phyloP scores from a whole-genome alignment of 2,113 vertebrate genomes.

The Gasterosteus aculeatus region DNA sequence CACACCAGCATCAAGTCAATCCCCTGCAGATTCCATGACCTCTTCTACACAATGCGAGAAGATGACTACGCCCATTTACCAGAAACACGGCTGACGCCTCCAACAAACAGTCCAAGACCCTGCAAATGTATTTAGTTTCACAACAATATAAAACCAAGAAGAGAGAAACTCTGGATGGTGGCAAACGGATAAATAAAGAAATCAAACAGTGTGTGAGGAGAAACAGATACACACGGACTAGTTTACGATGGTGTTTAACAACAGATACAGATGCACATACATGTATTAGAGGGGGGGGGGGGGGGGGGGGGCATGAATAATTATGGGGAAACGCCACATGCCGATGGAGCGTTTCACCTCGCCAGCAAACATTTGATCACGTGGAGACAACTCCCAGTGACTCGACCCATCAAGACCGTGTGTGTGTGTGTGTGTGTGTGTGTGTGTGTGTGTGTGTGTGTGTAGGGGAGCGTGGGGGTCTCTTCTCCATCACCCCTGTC shows the following conservation, averaged over 20 bases:
- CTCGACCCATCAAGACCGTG: not conserved
- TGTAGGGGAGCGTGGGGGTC: too few species aligned
- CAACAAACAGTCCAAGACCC: not conserved
- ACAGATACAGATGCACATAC: too few species aligned
- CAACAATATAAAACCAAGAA: not conserved
- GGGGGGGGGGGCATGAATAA: too few species aligned
- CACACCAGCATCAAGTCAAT: not conserved
- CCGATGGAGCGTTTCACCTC: not conserved
- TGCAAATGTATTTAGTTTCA: too few species aligned
- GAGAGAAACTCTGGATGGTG: not conserved
- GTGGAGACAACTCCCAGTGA: conserved; percentile 32
- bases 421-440: not conserved
- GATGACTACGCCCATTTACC: not conserved
- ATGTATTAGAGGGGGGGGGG: too few species aligned
- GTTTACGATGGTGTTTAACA: too few species aligned
- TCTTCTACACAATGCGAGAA: too few species aligned
- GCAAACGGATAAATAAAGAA: not conserved
- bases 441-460: not conserved
- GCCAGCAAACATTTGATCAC: conserved; percentile 22
- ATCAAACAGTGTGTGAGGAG: too few species aligned
- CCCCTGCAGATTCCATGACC: not conserved
- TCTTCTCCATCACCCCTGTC: not conserved
- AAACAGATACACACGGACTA: too few species aligned
- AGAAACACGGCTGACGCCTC: not conserved
- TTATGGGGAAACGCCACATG: too few species aligned